phyloP scores from a whole-genome alignment of 1,140 invertebrate genomes.

The Caenorhabditis elegans region WBcel235 BX284603.4:1184501-1185000 shows the following conservation, averaged over 20 bases:
- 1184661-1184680: neutral
- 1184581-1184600: too few species aligned
- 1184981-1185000: too few species aligned
- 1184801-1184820: neutral
- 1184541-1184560: too few species aligned
- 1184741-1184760: neutral
- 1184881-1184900: too few species aligned
- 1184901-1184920: too few species aligned
- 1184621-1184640: neutral
- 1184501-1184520: too few species aligned
- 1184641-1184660: neutral
- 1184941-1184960: too few species aligned
- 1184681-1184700: neutral
- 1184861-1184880: neutral
- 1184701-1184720: neutral
- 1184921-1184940: too few species aligned
- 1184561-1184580: too few species aligned
- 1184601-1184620: too few species aligned
- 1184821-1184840: neutral
- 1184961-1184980: too few species aligned
- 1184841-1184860: neutral
- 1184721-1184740: conserved; percentile 36
- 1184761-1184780: conserved; percentile 22
- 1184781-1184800: neutral
- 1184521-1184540: too few species aligned